These are phyloP conservation scores for Drosophila fuyamai DNA, from an alignment of 1,140 invertebrate species.

Conservation along the genomic window DNA sequence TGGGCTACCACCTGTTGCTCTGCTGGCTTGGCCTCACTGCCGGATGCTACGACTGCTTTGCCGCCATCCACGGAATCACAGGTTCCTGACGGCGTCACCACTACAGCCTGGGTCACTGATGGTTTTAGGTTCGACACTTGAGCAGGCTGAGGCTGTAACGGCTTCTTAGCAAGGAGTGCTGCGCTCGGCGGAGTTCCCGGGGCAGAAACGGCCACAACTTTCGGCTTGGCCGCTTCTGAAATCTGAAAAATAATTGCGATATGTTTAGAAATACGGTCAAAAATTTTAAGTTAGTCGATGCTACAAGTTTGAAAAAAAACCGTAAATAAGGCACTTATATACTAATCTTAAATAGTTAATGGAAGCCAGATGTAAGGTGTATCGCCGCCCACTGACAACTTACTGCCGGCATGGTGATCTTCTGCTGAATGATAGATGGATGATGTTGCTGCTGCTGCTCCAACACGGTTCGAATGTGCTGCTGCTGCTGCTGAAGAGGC, in stretches of 20 bases:
- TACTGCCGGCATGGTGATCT: slow-evolving; percentile 63
- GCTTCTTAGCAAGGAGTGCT: slow-evolving; percentile 45
- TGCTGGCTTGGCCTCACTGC: slow-evolving; percentile 21
- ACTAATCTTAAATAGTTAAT: too few species aligned
- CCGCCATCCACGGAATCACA: slow-evolving; percentile 1
- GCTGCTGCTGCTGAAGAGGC: slow-evolving; percentile 55
- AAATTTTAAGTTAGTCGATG: too few species aligned
- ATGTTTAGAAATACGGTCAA: too few species aligned
- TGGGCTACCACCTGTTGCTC: slow-evolving; percentile 23
- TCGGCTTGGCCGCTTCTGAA: slow-evolving; percentile 42
- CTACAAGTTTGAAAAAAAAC: too few species aligned
- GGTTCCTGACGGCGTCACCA: slow-evolving; percentile 3
- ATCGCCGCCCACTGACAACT: slow-evolving; percentile 10
- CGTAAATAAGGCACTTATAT: too few species aligned
- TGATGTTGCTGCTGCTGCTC: slow-evolving; percentile 73
- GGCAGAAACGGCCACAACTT: not conserved
- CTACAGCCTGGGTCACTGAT: slow-evolving; percentile 25
- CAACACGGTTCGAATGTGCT: slow-evolving; percentile 58
- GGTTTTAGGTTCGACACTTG: slow-evolving; percentile 6
- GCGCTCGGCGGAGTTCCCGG: not conserved
- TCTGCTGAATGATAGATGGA: slow-evolving; percentile 74
- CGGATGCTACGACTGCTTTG: slow-evolving; percentile 12
- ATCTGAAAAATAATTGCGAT: slow-evolving; percentile 24
- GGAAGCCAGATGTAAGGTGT: too few species aligned
- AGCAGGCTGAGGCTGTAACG: slow-evolving; percentile 12